A percentile compares a stretch with the other conserved stretches of the same genome.
These are phyloP conservation scores for Bombyx mandarina DNA, from an alignment of 1,140 invertebrate genomes.

Conservation along the genomic window DNA sequence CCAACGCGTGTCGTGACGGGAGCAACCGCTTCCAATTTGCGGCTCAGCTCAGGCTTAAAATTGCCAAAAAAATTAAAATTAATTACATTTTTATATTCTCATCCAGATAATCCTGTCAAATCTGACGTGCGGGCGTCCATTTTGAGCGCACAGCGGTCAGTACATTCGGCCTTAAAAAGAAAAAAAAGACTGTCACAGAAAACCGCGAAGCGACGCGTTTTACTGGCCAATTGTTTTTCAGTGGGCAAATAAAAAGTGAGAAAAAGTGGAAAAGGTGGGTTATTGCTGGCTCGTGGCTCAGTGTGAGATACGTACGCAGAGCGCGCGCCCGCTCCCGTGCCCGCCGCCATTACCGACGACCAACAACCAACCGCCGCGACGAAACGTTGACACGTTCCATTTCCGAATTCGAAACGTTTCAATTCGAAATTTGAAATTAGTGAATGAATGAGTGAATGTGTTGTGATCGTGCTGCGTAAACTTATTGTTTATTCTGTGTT, in stretches of 20 bases:
- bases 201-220: conserved; percentile 32
- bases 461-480: conserved; percentile 15
- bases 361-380: conserved; percentile 16
- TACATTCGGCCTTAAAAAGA: conserved; percentile 21
- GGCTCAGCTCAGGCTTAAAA: conserved; percentile 1
- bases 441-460: conserved; percentile 25
- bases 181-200: conserved; percentile 26
- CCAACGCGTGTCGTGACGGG: too few species aligned
- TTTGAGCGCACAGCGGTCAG: conserved; percentile 28
- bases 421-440: conserved; percentile 16
- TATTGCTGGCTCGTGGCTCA: conserved; percentile 46
- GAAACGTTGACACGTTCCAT: conserved; percentile 15
- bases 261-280: conserved; percentile 36
- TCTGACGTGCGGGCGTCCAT: conserved; percentile 37
- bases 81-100: conserved; percentile 5
- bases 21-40: conserved; percentile 5
- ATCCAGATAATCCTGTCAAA: conserved; percentile 52
- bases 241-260: conserved; percentile 50
- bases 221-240: conserved; percentile 42
- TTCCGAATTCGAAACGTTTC: conserved; percentile 17
- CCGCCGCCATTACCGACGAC: conserved; percentile 31
- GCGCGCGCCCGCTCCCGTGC: conserved; percentile 39
- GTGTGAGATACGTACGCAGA: conserved; percentile 46
- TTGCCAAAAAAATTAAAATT: conserved; percentile 8
- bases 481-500: conserved; percentile 11